These are phyloP conservation scores for Seriola aureovittata DNA, from an alignment of 2,113 vertebrate genomes.

Conservation along the genomic window DNA sequence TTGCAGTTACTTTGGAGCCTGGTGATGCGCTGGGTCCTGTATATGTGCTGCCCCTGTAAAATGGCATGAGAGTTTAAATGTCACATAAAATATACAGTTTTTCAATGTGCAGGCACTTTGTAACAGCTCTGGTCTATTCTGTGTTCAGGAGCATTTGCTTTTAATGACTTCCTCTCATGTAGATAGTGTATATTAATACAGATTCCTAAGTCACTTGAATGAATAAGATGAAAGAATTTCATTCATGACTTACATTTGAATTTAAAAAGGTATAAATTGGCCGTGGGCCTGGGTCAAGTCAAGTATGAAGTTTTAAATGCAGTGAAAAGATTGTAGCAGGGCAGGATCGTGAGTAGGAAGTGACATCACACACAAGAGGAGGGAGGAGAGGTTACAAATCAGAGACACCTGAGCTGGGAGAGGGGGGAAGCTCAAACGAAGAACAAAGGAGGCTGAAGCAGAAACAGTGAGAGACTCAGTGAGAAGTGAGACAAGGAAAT, in stretches of 20 bases:
- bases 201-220: neutral
- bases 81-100: neutral
- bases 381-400: no score
- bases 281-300: neutral
- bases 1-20: no score
- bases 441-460: no score
- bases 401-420: no score
- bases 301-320: neutral
- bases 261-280: neutral
- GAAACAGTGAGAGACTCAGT: no score
- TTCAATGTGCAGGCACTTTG: neutral
- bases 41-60: neutral
- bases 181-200: neutral
- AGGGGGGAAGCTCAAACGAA: no score
- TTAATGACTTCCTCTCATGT: neutral
- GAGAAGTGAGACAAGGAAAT: no score
- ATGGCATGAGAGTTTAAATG: neutral
- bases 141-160: neutral
- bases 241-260: conserved; percentile 5
- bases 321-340: neutral
- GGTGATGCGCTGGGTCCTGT: neutral
- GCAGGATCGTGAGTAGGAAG: no score
- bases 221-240: neutral
- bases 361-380: no score
- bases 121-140: neutral